phyloP scores from a whole-genome alignment of 2,797 vertebrate genomes.

The Ficedula albicollis region DNA sequence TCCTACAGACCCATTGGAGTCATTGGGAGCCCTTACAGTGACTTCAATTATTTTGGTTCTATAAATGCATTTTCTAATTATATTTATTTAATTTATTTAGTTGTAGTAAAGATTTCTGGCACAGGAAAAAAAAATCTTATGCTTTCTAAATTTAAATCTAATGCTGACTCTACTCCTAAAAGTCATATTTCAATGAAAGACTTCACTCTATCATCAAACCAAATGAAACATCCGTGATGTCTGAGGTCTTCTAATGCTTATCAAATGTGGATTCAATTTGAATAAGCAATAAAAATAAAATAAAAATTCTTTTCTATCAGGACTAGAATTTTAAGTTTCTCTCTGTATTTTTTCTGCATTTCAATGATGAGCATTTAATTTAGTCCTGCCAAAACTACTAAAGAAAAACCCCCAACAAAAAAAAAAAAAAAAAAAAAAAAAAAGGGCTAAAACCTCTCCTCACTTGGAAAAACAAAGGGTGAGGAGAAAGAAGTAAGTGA shows the following conservation, averaged over 20 bases:
- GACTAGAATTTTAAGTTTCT: neutral
- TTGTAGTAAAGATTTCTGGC: neutral
- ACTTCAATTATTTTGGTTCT: neutral
- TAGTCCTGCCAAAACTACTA: neutral
- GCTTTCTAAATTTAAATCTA: neutral
- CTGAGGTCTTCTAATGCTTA: neutral
- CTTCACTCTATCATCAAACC: neutral
- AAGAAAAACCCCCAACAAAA: neutral
- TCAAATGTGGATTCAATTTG: neutral
- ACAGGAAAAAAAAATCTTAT: neutral
- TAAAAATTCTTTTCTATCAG: neutral
- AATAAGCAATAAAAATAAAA: neutral
- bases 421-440: neutral
- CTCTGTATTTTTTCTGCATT: neutral
- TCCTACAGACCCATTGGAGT: neutral
- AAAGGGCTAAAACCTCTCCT: too few species aligned
- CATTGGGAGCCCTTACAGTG: neutral
- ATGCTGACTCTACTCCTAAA: neutral
- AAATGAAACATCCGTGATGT: neutral
- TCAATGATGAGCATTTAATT: neutral
- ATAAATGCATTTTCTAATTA: neutral
- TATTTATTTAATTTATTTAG: neutral
- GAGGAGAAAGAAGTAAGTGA: too few species aligned
- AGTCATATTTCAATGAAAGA: neutral
- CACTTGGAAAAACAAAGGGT: too few species aligned